phyloP scores from a whole-genome alignment of 2,888 invertebrate species.

The Eupeodes latifasciatus region DNA sequence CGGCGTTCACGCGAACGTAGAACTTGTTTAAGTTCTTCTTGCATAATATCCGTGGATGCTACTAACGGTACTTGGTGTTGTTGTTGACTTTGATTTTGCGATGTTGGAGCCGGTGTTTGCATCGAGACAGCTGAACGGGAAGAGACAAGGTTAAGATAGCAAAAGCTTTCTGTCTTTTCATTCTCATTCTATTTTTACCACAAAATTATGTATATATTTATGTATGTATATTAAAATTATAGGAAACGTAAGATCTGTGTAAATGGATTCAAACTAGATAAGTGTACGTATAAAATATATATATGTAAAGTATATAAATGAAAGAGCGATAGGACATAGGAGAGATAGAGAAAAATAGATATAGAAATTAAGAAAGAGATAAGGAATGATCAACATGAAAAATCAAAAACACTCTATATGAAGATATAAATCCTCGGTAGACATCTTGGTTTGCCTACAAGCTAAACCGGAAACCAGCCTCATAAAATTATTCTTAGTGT shows the following conservation, averaged over 20 bases:
- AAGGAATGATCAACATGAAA: slow-evolving; percentile 55
- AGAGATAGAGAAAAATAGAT: background rate
- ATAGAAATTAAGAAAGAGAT: slow-evolving; percentile 11
- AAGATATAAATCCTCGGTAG: too few species aligned
- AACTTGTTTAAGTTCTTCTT: slow-evolving; percentile 77
- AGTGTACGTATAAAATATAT: background rate
- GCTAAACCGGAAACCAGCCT: too few species aligned
- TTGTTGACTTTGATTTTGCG: slow-evolving; percentile 44
- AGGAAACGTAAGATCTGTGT: slow-evolving; percentile 6
- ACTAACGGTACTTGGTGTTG: background rate
- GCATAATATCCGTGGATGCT: slow-evolving; percentile 64
- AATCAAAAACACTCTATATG: too few species aligned
- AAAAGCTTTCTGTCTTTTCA: slow-evolving; percentile 18
- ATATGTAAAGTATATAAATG: background rate
- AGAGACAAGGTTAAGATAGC: slow-evolving; percentile 51
- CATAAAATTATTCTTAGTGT: too few species aligned
- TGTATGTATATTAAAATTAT: background rate
- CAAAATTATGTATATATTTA: background rate
- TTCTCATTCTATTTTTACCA: slow-evolving; percentile 18
- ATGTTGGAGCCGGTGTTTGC: slow-evolving; percentile 49
- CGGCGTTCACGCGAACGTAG: slow-evolving; percentile 84
- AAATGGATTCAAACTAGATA: slow-evolving; percentile 6
- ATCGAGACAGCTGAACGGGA: slow-evolving; percentile 56
- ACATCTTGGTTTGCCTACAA: too few species aligned
- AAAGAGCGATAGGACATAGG: background rate